phyloP scores from a whole-genome alignment of 2,113 vertebrate genomes.

The Ochotona curzoniae region DNA sequence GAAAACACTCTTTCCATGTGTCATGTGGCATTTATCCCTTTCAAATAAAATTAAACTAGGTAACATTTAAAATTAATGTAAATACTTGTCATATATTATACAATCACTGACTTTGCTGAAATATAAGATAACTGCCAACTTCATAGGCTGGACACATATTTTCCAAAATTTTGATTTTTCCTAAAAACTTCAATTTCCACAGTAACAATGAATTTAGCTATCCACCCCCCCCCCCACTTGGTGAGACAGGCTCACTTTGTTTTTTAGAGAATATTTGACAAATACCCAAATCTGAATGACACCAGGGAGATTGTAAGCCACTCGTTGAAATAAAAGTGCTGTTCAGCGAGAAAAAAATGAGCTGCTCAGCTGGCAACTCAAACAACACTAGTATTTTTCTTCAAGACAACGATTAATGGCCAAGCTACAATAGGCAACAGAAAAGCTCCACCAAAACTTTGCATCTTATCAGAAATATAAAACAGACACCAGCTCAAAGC shows the following conservation, averaged over 20 bases:
- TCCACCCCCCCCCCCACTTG: background rate
- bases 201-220: background rate
- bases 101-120: background rate
- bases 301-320: background rate
- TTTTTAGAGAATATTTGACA: slow-evolving; percentile 3
- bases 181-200: background rate
- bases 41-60: too few species aligned
- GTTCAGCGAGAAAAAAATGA: background rate
- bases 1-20: too few species aligned
- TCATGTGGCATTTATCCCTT: too few species aligned
- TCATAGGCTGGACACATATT: background rate
- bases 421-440: background rate
- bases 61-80: too few species aligned
- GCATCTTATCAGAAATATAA: background rate
- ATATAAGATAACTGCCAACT: background rate
- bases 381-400: background rate
- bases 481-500: background rate
- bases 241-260: background rate
- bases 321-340: background rate
- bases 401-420: background rate
- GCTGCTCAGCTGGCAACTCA: background rate
- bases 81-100: background rate
- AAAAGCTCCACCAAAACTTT: background rate
- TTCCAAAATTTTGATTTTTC: background rate
- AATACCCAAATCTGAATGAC: background rate